Base-by-base conservation (phyloP, 92 coral and sea anemone species). In the Zoanthus solanderi region DNA sequence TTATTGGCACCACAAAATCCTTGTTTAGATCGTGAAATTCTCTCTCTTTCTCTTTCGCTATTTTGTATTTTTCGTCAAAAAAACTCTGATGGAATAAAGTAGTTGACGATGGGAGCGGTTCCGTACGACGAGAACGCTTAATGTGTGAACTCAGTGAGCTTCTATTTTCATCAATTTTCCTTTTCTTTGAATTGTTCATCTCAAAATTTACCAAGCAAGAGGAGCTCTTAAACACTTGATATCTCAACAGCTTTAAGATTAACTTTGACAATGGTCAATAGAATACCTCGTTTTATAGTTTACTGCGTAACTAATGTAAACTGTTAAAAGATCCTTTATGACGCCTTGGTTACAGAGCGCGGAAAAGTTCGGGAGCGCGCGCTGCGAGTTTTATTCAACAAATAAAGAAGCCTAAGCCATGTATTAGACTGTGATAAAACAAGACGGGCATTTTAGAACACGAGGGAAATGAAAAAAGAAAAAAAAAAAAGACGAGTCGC, bases 261-360 rank as follows among this genome's bases (percentile, higher is more conserved):
- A 3, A 1, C 17, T 71, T 53, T 72, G 53, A 72, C 9, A 15
- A 5, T 18, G 23, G 23, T 34, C 28, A 28, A 13, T 42, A 13
- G 10, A 72, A 72, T 11, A 72, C 29, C 77, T 15, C 6, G 30
- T 71, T 72, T 14, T 29, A 58, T 37, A 37, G 77, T 44, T 16
- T 16, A 16, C 53, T 72, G 53, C 42, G 77, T 72, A 72, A 13
- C 77, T 72, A 72, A 72, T 9, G 30, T 15, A 72, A 72, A 72
- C 52, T 37, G 77, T 14, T 72, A 7, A 5, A 17, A 15, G 53
- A 28, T 14, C 53, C 54, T 14, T 72, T 72, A 32, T 72, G 77
- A 72, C 77, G 77, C 18, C 52, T 72, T 44, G 77, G 23, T 2
- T 30, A 8, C 37, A 23, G 77, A 28, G 77, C 77, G 56, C 42